Evolutionary conservation across 2,797 vertebrate genomes (phyloP).

Genomic region (Rhinichthys osculus): DNA sequence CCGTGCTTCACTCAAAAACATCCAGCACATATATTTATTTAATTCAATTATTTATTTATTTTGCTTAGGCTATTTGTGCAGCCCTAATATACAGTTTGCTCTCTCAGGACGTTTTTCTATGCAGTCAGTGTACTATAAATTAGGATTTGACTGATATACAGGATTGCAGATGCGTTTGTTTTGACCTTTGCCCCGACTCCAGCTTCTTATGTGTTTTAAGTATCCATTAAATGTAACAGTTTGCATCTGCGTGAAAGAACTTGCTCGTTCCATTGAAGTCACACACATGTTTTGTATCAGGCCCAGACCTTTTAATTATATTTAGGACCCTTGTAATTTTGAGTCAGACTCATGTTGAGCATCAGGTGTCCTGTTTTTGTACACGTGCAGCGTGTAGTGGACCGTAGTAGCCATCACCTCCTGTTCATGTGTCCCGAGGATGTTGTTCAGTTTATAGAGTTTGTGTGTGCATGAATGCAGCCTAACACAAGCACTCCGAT

Average conservation of each 20-base stretch:
- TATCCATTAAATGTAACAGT: conserved; percentile 25
- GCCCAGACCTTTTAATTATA: background rate
- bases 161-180: background rate
- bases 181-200: background rate
- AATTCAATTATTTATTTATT: background rate
- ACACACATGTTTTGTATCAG: conserved; percentile 30
- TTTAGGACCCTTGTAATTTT: conserved; percentile 7
- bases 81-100: background rate
- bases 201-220: background rate
- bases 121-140: background rate
- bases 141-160: conserved; percentile 3
- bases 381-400: conserved; percentile 18
- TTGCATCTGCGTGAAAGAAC: conserved; percentile 34
- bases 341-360: background rate
- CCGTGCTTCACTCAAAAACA: background rate
- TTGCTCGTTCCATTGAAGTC: conserved; percentile 10
- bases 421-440: conserved; percentile 43
- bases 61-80: background rate
- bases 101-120: background rate
- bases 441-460: background rate
- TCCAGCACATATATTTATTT: background rate
- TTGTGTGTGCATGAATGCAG: conserved; percentile 2
- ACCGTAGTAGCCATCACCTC: conserved; percentile 23
- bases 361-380: conserved; percentile 12
- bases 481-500: background rate